Evolutionary conservation across 23 tunicate genomes (phyloP), one percentile per base, ranked within the genome.

Genomic region (Clavelina lepadiformis): DNA sequence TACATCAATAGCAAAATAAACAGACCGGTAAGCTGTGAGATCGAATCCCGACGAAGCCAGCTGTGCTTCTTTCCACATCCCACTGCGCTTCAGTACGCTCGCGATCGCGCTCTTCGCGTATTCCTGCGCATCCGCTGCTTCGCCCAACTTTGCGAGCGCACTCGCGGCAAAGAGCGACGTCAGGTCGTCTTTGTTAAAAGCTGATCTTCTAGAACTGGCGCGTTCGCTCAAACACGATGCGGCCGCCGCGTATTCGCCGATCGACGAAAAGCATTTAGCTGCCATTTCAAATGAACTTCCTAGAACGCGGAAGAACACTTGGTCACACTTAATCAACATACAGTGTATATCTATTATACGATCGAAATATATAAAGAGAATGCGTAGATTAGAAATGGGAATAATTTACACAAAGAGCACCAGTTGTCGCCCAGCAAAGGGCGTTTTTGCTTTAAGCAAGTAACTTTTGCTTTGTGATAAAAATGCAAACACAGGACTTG

Each of bases 241-340:
- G 6, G 95, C 83, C 34, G 25, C 33, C 8, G 24, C 46, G 45
- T 71, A 77, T 21, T 77, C 85, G 19, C 71, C 64, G 63, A 86
- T 72, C 27, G 95, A 71, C 6, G 85, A 85, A 53, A 86, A 86
- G 47, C 95, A 86, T 32, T 86, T 86, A 31, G 95, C 95, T 19
- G 95, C 95, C 72, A 77, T 64, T 36, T 86, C 95, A 47, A 44
- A 65, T 21, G 80, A 63, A 0, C 95, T 78, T 2, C 95, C 95
- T 86, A 20, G 8, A 59, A 41, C 15, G 49, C 49, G 15, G n/a
- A n/a, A n/a, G 8, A 19, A 49, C 49, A 8, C 28, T 11, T 25
- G 4, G 25, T 0, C 25, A 24, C 0, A 55, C 21, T 20, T 11
- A 44, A 18, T 44, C 50, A 13, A 44, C 15, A 44, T 13, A 44